phyloP scores from a whole-genome alignment of 2,797 vertebrate genomes.

The Phylloscopus collybita region DNA sequence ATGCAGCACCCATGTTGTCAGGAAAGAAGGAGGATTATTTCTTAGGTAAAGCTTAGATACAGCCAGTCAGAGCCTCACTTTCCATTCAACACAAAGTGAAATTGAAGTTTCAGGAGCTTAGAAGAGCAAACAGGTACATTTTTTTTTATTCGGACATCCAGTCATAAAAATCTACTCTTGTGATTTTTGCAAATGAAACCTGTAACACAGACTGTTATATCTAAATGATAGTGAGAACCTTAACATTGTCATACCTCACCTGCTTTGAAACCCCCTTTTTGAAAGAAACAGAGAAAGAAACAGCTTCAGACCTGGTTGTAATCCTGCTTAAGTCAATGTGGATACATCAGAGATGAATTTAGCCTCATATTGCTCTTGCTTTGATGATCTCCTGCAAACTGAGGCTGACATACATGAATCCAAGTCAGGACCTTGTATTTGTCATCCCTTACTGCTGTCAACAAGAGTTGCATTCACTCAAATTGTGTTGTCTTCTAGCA shows the following conservation, averaged over 20 bases:
- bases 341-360: neutral
- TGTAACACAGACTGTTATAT: neutral
- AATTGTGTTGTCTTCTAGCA: neutral
- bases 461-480: neutral
- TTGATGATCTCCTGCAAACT: neutral
- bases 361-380: neutral
- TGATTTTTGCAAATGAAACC: conserved; percentile 8
- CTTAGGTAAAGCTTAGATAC: neutral
- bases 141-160: neutral
- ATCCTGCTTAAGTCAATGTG: neutral
- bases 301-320: neutral
- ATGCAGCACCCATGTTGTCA: neutral
- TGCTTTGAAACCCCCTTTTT: neutral
- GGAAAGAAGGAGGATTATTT: neutral
- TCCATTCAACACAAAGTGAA: neutral
- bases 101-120: neutral
- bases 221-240: neutral
- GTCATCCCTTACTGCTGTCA: neutral
- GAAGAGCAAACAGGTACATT: neutral
- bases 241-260: neutral
- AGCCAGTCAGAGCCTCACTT: neutral
- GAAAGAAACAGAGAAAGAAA: neutral
- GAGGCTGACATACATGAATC: neutral
- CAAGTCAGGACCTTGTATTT: neutral
- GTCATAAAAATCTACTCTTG: neutral